These are phyloP conservation scores for Coreoperca whiteheadi DNA, from an alignment of 2,113 vertebrate genomes.

Conservation along the genomic window DNA sequence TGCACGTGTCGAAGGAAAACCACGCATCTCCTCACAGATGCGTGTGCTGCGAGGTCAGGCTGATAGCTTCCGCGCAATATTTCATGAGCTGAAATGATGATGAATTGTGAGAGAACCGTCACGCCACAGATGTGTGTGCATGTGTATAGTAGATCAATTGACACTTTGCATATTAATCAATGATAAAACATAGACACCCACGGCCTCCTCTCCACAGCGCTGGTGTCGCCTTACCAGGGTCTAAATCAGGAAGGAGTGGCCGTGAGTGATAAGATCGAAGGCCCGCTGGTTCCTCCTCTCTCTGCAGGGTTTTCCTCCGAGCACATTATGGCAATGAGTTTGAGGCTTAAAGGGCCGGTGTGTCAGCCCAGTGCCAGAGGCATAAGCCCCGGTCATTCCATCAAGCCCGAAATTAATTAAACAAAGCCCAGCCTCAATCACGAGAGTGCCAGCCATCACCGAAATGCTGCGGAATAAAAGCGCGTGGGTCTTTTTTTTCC, in stretches of 20 bases:
- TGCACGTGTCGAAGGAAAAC: neutral
- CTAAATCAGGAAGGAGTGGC: constrained; percentile 71
- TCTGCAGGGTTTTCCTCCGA: constrained; percentile 72
- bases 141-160: constrained; percentile 38
- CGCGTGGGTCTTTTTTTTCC: constrained; percentile 14
- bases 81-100: neutral
- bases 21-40: too few species aligned
- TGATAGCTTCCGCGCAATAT: neutral
- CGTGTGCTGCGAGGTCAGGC: neutral
- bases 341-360: constrained; percentile 77
- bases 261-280: constrained; percentile 73
- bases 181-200: constrained; percentile 63
- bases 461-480: constrained; percentile 26
- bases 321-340: constrained; percentile 86
- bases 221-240: constrained; percentile 75
- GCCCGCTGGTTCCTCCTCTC: constrained; percentile 73
- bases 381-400: constrained; percentile 79
- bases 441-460: constrained; percentile 63
- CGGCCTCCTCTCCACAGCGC: constrained; percentile 34
- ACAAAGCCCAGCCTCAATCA: constrained; percentile 72
- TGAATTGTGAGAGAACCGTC: neutral
- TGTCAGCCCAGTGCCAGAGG: constrained; percentile 71
- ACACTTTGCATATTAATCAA: constrained; percentile 79
- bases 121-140: neutral
- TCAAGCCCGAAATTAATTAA: constrained; percentile 84